Percentiles rank a stretch among this genome's conserved stretches.
Conservation (phyloP, 2,113 vertebrate genomes). For the Tinamus guttatus region DNA sequence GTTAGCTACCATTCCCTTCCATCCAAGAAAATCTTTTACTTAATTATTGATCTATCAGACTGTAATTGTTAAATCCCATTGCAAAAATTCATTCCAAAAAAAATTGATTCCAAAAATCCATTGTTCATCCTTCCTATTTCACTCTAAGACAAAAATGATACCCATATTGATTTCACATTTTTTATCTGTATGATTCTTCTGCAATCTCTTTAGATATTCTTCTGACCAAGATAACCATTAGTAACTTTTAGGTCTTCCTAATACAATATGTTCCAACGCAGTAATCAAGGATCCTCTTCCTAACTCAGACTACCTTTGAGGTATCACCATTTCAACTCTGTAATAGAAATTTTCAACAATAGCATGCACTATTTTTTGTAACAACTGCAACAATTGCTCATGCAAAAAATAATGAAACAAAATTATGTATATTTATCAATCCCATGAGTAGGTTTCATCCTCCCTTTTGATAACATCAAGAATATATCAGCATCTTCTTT, state of each 20-base stretch:
- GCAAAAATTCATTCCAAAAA: background rate
- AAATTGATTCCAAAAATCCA: background rate
- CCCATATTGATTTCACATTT: background rate
- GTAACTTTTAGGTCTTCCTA: background rate
- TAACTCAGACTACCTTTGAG: background rate
- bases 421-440: background rate
- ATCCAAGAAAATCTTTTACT: background rate
- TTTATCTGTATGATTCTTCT: background rate
- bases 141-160: background rate
- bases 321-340: accelerated
- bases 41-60: background rate
- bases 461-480: background rate
- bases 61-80: background rate
- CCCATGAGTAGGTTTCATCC: background rate
- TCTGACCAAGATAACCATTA: background rate
- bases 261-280: background rate
- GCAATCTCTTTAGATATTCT: background rate
- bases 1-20: background rate
- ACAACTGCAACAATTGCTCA: background rate
- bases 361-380: background rate
- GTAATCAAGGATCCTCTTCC: background rate
- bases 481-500: background rate
- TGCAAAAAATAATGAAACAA: background rate
- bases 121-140: background rate
- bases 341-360: background rate